These are phyloP conservation scores for Pelecanoides urinatrix DNA, from an alignment of 2,113 vertebrate genomes.

Conservation along the genomic window DNA sequence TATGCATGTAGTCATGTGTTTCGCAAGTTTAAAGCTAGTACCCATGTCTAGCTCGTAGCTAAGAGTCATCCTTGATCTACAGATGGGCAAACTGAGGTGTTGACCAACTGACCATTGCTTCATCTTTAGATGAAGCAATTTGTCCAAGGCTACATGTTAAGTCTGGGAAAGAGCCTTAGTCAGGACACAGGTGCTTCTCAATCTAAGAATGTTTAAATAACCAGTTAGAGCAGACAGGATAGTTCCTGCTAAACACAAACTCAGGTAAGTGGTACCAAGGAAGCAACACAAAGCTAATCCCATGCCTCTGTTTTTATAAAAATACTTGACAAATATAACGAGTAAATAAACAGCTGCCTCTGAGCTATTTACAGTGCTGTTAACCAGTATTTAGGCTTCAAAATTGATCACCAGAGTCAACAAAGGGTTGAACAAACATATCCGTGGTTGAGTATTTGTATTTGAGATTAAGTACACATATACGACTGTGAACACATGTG, in stretches of 20 bases:
- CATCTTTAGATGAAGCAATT: not conserved
- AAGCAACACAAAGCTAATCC: not conserved
- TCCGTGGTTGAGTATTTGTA: slow-evolving; percentile 38
- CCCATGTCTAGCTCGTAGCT: not conserved
- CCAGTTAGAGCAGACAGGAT: not conserved
- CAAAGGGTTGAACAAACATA: slow-evolving; percentile 49
- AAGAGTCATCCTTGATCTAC: not conserved
- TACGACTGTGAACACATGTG: not conserved
- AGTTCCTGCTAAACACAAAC: not conserved
- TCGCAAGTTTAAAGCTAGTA: not conserved
- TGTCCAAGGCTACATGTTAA: not conserved
- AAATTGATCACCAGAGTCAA: slow-evolving; percentile 57
- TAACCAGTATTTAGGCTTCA: slow-evolving; percentile 42
- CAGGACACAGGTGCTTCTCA: not conserved
- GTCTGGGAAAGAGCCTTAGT: not conserved
- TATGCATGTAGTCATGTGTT: not conserved
- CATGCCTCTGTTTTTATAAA: not conserved
- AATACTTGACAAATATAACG: slow-evolving; percentile 6
- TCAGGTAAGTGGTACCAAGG: not conserved
- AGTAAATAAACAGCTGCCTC: slow-evolving; percentile 54
- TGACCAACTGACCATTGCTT: not conserved
- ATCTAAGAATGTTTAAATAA: not conserved
- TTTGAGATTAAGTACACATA: slow-evolving; percentile 58
- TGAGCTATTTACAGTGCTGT: slow-evolving; percentile 44
- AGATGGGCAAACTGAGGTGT: not conserved